Evolutionary conservation across 1,140 invertebrate genomes (phyloP), one percentile per base, ranked within the genome.

Genomic region (Aleiodes sp.): DNA sequence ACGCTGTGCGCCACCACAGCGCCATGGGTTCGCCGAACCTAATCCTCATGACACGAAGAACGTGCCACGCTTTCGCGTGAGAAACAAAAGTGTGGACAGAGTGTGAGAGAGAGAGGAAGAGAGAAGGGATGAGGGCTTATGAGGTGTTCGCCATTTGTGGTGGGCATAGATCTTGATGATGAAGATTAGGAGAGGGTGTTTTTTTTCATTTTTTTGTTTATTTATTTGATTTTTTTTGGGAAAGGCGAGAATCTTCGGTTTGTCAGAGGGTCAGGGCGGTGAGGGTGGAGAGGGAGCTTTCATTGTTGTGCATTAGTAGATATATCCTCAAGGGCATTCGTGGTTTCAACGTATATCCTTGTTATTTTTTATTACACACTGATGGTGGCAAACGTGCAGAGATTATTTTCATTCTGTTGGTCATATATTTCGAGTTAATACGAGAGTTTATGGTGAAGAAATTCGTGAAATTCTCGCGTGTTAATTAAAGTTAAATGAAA

Each of bases 331-430:
- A 72, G 64, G 62, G 77, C 77, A 77, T 75, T 62, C 72, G 60
- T 72, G 68, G 66, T 72, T 69, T 70, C 26, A 73, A 75, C 73
- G 79, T 83, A 81, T 81, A 81, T 82, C 82, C 78, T 79, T 73
- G 70, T 81, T 82, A 82, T 81, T 82, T 82, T 82, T 82, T 82
- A 79, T 80, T 76, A 80, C 72, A 72, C n/a, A 29, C 21, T 9
- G 12, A n/a, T 3, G 7, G 24, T 19, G 39, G 26, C 56, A 66
- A 28, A 8, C 31, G 8, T 12, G n/a, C 16, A 28, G 10, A 31
- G 41, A 46, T 14, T 16, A 2, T 46, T 46, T 41, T 41, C 14
- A 10, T 35, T 35, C 31, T 6, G 31, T n/a, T n/a, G n/a, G n/a
- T n/a, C n/a, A n/a, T n/a, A n/a, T n/a, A n/a, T n/a, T n/a, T n/a